Percentiles rank a stretch among this genome's conserved stretches.
These are phyloP conservation scores for Momotus momota DNA, from an alignment of 2,797 vertebrate species.

Conservation along the genomic window DNA sequence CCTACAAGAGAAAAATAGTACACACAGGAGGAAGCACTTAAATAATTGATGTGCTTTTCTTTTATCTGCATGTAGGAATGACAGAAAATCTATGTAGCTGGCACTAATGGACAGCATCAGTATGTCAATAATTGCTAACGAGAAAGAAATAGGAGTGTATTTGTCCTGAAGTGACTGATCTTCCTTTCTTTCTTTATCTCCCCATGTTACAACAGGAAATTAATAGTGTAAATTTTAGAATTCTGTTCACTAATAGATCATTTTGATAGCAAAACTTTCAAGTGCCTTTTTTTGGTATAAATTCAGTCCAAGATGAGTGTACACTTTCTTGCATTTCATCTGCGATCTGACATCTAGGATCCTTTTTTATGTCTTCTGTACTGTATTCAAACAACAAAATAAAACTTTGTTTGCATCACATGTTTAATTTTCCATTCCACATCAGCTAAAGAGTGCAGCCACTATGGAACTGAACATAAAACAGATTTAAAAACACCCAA, in stretches of 20 bases:
- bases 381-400: neutral
- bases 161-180: slow-evolving; percentile 28
- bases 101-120: slow-evolving; percentile 56
- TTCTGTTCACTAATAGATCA: neutral
- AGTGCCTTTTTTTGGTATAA: neutral
- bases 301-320: neutral
- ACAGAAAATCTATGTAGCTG: slow-evolving; percentile 62
- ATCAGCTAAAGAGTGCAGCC: neutral
- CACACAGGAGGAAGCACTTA: slow-evolving; percentile 26
- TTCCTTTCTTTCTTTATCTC: slow-evolving; percentile 22
- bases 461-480: neutral
- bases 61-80: slow-evolving; percentile 35
- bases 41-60: slow-evolving; percentile 66
- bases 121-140: slow-evolving; percentile 54
- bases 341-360: neutral
- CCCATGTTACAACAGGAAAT: neutral
- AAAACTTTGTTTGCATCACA: slow-evolving; percentile 25
- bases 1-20: slow-evolving; percentile 63
- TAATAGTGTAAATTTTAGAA: slow-evolving; percentile 1
- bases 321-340: neutral
- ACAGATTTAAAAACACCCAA: neutral
- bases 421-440: slow-evolving; percentile 17
- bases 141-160: slow-evolving; percentile 1
- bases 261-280: neutral
- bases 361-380: neutral